phyloP scores from a whole-genome alignment of 2,797 vertebrate species.

The Poecilia wingei region DNA sequence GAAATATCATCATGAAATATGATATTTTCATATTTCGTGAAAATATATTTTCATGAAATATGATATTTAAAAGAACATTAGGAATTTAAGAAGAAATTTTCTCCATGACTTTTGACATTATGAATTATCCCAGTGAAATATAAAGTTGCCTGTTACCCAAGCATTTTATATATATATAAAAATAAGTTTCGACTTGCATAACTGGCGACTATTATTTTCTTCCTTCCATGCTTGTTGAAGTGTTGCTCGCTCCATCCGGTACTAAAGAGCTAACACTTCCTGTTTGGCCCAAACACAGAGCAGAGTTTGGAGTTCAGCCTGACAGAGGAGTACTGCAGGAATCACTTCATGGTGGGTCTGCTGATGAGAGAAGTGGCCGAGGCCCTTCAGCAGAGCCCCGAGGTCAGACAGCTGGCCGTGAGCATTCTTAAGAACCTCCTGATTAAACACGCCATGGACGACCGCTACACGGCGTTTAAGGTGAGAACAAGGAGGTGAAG shows the following conservation, averaged over 20 bases:
- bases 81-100: not conserved
- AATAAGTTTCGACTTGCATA: not conserved
- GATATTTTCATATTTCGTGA: too few species aligned
- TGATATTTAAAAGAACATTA: not conserved
- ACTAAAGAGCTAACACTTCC: not conserved
- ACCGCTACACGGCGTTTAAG: constrained; percentile 89
- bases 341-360: constrained; percentile 96
- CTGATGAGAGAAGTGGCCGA: constrained; percentile 90
- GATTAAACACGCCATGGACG: constrained; percentile 94
- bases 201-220: not conserved
- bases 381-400: constrained; percentile 88
- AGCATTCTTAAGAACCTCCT: constrained; percentile 92
- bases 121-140: not conserved
- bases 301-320: constrained; percentile 92
- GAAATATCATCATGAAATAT: too few species aligned
- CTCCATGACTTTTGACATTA: not conserved
- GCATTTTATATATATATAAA: not conserved
- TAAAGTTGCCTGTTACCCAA: not conserved
- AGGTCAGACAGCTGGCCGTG: constrained; percentile 90
- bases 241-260: not conserved
- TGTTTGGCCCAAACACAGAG: constrained; percentile 80
- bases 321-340: constrained; percentile 94
- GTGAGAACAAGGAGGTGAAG: constrained; percentile 69
- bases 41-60: too few species aligned
- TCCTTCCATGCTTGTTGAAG: not conserved